Base-by-base conservation (phyloP, 1,140 invertebrate genomes). In the Bombus huntii region DNA sequence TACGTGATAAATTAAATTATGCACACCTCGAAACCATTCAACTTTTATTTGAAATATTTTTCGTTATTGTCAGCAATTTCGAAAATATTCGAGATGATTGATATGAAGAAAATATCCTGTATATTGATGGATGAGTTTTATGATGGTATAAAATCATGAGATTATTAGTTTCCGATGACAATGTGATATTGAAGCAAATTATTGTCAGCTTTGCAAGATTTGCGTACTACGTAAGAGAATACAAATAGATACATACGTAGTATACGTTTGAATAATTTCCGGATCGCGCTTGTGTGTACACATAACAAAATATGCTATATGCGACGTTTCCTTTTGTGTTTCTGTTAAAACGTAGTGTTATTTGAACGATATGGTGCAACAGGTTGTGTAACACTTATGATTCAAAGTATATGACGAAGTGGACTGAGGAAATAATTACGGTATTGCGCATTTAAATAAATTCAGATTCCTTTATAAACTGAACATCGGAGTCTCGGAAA, bases 301-400 rank as follows among this genome's bases (percentile, higher is more conserved):
- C 18, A 25, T 6, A 73, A 78, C 53, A 62, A 37, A 42, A 15
- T 42, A 53, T 5, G 47, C 65, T 6, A 70, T 37, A 42, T n/a
- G 25, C 12, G 3, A 37, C 53, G 25, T 72, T 72, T 85, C 57
- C 71, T 22, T 53, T 22, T n/a, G 75, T 53, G 34, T 72, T 72
- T 62, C 37, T 42, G 42, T 59, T 13, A 25, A 53, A 71, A 34
- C 31, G 13, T 22, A 47, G n/a, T 62, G 39, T 79, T 79, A 53
- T 84, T 83, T 59, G 84, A 74, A 37, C 39, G 84, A 85, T 75
- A 22, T 81, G 31, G 39, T 47, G 85, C 73, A 86, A 86, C 37
- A 47, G 57, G 34, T 86, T 86, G 65, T 72, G 80, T 44, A 86
- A 86, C 42, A 39, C 0, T 18, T 4, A 12, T 39, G 73, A 86